phyloP scores from a whole-genome alignment of 2,113 vertebrate species.

The human (Homo sapiens) region GRCh38 chr15:74126001-74126500 shows the following conservation, averaged over 20 bases:
- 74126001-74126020: not conserved
- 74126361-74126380: no score
- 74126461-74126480: no score
- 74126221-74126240: not conserved
- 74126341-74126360: not conserved
- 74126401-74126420: no score
- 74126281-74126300: not conserved
- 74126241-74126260: not conserved
- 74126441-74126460: no score
- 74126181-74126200: not conserved
- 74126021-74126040: conserved; percentile 7
- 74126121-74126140: not conserved
- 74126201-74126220: not conserved
- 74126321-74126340: not conserved
- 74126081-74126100: no score
- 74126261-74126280: not conserved
- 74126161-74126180: not conserved
- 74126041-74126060: not conserved
- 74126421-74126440: no score
- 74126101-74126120: not conserved
- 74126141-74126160: not conserved
- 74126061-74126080: not conserved
- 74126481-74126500: no score
- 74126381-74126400: no score
- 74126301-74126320: not conserved